Evolutionary conservation across 1,140 invertebrate species (phyloP), one percentile per base, ranked within the genome.

Genomic region (Aleiodes sp.): DNA sequence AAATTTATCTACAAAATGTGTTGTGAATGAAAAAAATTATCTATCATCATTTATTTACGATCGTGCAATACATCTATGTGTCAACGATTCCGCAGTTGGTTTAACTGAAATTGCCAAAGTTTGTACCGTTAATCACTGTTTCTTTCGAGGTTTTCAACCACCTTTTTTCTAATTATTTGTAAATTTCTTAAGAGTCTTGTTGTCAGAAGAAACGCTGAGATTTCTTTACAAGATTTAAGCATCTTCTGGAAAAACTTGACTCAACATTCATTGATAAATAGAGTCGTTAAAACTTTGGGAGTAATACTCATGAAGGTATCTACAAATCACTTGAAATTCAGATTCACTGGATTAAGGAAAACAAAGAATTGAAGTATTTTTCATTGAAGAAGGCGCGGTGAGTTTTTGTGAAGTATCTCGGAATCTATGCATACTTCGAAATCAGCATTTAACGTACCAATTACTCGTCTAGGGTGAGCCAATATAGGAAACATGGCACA

Each of bases 71-170:
- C n/a, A n/a, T n/a, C n/a, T n/a, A n/a, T n/a, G n/a, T 43, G 19
- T 14, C 39, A 4, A 3, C 12, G 12, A 43, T 43, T 43, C 9
- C 35, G 1, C n/a, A 43, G 1, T 43, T 43, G 39, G n/a, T 16
- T 43, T 2, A 4, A 7, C 39, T 16, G n/a, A 65, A 52, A 52
- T 65, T 56, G 41, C 24, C 14, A 41, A 65, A 65, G 62, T 65
- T 70, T 63, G 62, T 70, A 46, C 59, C 62, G 52, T 66, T 70
- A 66, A 70, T 70, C 64, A 66, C 33, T 52, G 68, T 37, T 56
- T 46, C 62, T 10, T 24, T 26, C 8, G 39, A 43, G n/a, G 6
- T 16, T 43, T n/a, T n/a, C n/a, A n/a, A n/a, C n/a, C n/a, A 29
- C 19, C 16, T 46, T 14, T 41, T 43, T 19, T 41, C 31, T 24